These are phyloP conservation scores for Acrobasis suavella DNA, from an alignment of 2,888 invertebrate genomes.

Conservation along the genomic window DNA sequence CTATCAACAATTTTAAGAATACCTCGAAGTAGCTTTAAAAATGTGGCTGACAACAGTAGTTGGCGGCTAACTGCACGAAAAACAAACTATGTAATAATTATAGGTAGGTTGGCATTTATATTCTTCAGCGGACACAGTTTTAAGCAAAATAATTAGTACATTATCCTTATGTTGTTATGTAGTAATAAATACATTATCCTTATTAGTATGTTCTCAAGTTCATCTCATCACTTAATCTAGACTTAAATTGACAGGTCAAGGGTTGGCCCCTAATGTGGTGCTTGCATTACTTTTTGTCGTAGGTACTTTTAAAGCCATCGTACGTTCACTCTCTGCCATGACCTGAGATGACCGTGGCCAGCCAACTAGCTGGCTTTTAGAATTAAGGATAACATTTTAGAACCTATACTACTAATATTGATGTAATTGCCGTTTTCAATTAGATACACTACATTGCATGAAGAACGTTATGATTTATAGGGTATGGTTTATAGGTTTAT, in stretches of 20 bases:
- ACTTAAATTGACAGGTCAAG: conserved; percentile 14
- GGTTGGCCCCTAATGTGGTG: conserved; percentile 13
- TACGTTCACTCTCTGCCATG: conserved; percentile 12
- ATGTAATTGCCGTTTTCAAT: background rate
- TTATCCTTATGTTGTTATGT: background rate
- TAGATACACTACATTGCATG: background rate
- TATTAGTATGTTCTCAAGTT: conserved; percentile 2
- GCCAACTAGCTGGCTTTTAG: no score
- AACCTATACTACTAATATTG: background rate
- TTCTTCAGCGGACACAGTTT: background rate
- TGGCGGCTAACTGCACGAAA: no score
- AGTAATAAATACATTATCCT: background rate
- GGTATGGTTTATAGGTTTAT: no score
- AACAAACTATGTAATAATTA: no score
- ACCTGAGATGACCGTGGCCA: background rate
- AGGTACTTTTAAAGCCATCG: background rate
- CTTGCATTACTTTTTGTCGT: conserved; percentile 5
- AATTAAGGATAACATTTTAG: background rate
- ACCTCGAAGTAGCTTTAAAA: no score
- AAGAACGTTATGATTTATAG: background rate
- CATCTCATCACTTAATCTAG: conserved; percentile 7
- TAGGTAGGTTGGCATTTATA: no score
- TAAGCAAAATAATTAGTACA: background rate
- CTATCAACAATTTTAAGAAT: no score
- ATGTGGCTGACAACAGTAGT: no score